Percentiles rank a stretch among this genome's conserved stretches.
Evolutionary conservation across 2,113 vertebrate genomes (phyloP).

Genomic region (Cisticola juncidis): DNA sequence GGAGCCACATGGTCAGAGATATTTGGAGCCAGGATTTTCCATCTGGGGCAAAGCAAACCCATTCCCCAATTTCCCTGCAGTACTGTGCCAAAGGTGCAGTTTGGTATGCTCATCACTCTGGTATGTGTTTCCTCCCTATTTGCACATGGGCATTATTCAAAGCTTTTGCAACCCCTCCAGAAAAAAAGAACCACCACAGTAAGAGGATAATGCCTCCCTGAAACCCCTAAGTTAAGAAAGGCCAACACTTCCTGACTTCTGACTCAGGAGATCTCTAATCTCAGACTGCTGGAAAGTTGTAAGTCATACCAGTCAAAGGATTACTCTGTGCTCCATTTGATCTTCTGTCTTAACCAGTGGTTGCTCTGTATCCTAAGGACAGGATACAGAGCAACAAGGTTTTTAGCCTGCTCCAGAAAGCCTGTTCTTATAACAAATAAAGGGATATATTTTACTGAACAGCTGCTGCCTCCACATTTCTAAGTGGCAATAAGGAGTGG

Average conservation of each 20-base stretch:
- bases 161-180: background rate
- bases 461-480: constrained; percentile 16
- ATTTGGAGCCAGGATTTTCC: background rate
- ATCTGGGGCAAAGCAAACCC: background rate
- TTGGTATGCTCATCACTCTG: background rate
- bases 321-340: background rate
- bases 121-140: background rate
- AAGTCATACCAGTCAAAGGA: background rate
- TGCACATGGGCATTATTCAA: background rate
- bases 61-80: background rate
- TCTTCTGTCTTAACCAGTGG: background rate
- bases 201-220: background rate
- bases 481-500: background rate
- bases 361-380: background rate
- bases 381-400: background rate
- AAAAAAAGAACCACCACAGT: background rate
- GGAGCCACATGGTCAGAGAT: background rate
- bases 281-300: background rate
- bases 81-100: background rate
- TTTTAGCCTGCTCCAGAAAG: background rate
- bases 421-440: background rate
- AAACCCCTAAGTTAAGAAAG: background rate
- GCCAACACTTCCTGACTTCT: background rate
- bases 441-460: background rate
- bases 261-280: background rate